Base-by-base conservation (phyloP, 2,888 invertebrate species). In the Stegophylla sp. region DNA sequence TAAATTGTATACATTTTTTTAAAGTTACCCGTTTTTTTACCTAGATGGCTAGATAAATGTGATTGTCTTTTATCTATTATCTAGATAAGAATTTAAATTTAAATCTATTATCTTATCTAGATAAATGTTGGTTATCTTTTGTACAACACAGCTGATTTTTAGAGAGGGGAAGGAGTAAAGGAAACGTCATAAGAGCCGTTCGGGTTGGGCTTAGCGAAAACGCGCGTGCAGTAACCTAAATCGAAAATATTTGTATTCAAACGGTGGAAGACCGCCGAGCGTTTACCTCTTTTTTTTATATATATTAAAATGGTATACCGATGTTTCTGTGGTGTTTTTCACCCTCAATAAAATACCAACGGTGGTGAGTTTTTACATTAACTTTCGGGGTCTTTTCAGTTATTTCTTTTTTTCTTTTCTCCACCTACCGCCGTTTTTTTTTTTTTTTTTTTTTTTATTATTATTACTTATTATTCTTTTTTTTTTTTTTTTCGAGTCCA, bases 161-260 rank as follows among this genome's bases (percentile, higher is more conserved):
- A n/a, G n/a, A n/a, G n/a, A n/a, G n/a, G n/a, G n/a, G n/a, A n/a
- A n/a, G n/a, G n/a, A n/a, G n/a, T n/a, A n/a, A n/a, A n/a, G n/a
- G 34, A 34, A 34, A 34, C n/a, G n/a, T n/a, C n/a, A n/a, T n/a
- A n/a, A n/a, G n/a, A n/a, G n/a, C 28, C n/a, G 48, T 51, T 48
- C n/a, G 43, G 28, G 41, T 41, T 34, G 34, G 34, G 7, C 34
- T 7, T 7, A 34, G 34, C 34, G 34, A 7, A 7, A 3, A 34
- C 34, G 7, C 53, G 45, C 45, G 15, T 10, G 53, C 10, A n/a
- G 28, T 51, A 45, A 28, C 28, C 48, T 34, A 56, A 41, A 43
- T n/a, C 26, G 43, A 43, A 72, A 43, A 72, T 72, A 72, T 72
- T 72, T 59, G 43, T 41, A 41, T 26, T 43, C 56, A 59, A 17